These are phyloP conservation scores for Esox masquinongy DNA, from an alignment of 2,797 vertebrate species.

Conservation along the genomic window DNA sequence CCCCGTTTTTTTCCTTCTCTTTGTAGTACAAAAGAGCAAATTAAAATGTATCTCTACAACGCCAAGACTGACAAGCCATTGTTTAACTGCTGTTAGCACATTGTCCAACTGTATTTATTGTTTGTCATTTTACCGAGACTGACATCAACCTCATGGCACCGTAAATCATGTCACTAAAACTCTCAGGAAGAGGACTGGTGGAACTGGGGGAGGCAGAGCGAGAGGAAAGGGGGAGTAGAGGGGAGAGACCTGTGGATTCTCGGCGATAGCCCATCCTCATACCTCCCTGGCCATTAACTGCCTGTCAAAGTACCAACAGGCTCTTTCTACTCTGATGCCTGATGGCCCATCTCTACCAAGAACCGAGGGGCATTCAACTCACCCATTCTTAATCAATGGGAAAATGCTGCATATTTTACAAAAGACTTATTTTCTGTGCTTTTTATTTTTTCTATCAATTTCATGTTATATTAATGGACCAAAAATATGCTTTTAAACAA, in stretches of 20 bases:
- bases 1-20: constrained; percentile 67
- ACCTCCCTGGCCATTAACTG: constrained; percentile 72
- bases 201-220: constrained; percentile 31
- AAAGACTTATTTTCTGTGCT: too few relatives aligned
- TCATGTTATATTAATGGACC: too few relatives aligned
- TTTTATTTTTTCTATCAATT: too few relatives aligned
- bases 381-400: constrained; percentile 38
- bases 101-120: constrained; percentile 83
- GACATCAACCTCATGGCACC: constrained; percentile 73
- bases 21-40: constrained; percentile 77
- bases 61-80: constrained; percentile 83
- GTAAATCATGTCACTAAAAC: constrained; percentile 90
- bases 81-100: constrained; percentile 79
- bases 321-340: constrained; percentile 44
- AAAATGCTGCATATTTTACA: constrained; percentile 5
- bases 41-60: constrained; percentile 84
- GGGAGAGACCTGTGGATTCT: constrained; percentile 75
- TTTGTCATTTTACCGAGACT: constrained; percentile 87
- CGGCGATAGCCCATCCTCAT: constrained; percentile 75
- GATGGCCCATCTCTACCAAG: constrained; percentile 69
- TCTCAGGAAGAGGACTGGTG: constrained; percentile 62
- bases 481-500: too few relatives aligned
- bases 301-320: constrained; percentile 79
- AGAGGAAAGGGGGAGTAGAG: constrained; percentile 49
- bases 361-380: constrained; percentile 69